phyloP scores from a whole-genome alignment of 2,113 vertebrate genomes.

The Taxidea taxus region DNA sequence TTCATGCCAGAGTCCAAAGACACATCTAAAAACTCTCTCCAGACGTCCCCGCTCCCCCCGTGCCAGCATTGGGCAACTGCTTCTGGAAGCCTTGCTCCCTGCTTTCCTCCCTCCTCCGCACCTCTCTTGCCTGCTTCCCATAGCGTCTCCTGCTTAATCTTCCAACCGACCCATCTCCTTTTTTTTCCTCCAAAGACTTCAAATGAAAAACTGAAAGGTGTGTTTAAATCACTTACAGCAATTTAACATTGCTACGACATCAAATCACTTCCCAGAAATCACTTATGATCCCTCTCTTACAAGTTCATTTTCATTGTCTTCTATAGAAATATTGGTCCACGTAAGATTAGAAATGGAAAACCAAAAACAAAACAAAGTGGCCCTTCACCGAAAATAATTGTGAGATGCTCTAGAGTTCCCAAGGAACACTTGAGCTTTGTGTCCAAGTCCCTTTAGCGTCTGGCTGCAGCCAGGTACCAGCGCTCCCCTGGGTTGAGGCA shows the following conservation, averaged over 20 bases:
- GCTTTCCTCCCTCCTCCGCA: neutral
- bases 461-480: fast-evolving
- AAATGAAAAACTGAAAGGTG: neutral
- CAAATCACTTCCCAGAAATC: neutral
- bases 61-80: fast-evolving
- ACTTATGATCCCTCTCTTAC: neutral
- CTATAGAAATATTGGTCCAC: neutral
- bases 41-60: fast-evolving
- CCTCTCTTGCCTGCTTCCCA: too few relatives aligned
- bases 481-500: fast-evolving
- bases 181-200: neutral
- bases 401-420: neutral
- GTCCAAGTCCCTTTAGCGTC: neutral
- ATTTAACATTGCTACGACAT: too few relatives aligned
- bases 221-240: neutral
- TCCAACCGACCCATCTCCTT: fast-evolving
- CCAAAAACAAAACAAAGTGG: neutral
- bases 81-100: neutral
- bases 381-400: neutral
- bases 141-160: neutral
- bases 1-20: neutral
- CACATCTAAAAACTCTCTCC: neutral
- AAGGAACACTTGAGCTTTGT: neutral
- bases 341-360: neutral
- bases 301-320: neutral